Conservation (phyloP, 2,797 vertebrate species). For the Danio jaintianensis region DNA sequence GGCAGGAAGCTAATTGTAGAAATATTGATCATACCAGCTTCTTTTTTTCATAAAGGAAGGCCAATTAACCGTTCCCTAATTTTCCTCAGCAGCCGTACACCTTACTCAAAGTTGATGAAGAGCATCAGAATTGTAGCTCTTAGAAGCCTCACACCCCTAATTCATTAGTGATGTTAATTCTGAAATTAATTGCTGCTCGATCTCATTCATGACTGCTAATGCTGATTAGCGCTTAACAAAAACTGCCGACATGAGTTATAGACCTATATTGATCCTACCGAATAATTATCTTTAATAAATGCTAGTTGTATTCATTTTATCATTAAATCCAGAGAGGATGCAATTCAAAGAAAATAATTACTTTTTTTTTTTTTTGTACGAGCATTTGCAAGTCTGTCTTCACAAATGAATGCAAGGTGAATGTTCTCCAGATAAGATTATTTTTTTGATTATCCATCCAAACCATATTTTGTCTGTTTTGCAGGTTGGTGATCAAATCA, state of each 20-base stretch:
- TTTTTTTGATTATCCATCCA: neutral
- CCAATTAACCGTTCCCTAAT: slow-evolving; percentile 7
- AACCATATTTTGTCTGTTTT: slow-evolving; percentile 64
- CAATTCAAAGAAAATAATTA: slow-evolving; percentile 50
- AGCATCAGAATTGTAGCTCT: slow-evolving; percentile 45
- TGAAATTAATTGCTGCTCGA: slow-evolving; percentile 57
- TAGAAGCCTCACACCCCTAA: slow-evolving; percentile 19
- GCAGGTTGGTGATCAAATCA: slow-evolving; percentile 98
- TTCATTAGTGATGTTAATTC: slow-evolving; percentile 43
- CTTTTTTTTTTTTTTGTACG: neutral
- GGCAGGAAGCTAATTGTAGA: neutral
- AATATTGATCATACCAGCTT: slow-evolving; percentile 2
- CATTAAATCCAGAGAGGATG: slow-evolving; percentile 18
- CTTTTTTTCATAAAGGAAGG: neutral
- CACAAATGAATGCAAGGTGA: neutral
- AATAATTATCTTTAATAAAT: slow-evolving; percentile 57
- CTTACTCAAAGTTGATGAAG: slow-evolving; percentile 1
- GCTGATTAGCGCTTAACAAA: slow-evolving; percentile 56
- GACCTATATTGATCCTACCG: slow-evolving; percentile 62
- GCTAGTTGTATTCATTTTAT: slow-evolving; percentile 52
- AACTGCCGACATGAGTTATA: slow-evolving; percentile 52
- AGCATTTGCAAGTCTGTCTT: slow-evolving; percentile 35
- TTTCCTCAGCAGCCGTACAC: neutral
- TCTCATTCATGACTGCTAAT: slow-evolving; percentile 48
- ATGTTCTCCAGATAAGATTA: neutral